phyloP scores from a whole-genome alignment of 2,888 invertebrate species.

The Phlogophora meticulosa region DNA sequence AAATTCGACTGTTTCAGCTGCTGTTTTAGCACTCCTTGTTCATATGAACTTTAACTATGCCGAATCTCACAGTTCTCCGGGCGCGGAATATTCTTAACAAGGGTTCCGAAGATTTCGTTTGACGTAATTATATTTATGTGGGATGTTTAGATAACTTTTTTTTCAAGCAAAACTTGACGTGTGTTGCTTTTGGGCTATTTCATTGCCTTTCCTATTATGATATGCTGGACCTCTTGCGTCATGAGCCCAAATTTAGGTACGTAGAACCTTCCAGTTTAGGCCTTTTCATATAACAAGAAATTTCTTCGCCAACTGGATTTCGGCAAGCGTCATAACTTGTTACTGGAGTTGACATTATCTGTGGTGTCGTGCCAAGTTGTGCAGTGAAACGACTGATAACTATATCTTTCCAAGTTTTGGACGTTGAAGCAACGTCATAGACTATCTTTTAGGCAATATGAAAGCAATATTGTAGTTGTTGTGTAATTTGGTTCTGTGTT shows the following conservation, averaged over 20 bases:
- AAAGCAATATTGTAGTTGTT: not conserved
- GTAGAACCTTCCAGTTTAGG: constrained; percentile 12
- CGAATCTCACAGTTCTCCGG: too few species aligned
- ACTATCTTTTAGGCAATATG: constrained; percentile 21
- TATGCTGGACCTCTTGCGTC: not conserved
- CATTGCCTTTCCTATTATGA: constrained; percentile 2
- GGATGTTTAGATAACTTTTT: constrained; percentile 29
- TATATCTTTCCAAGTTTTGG: constrained; percentile 21
- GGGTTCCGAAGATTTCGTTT: too few species aligned
- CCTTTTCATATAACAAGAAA: constrained; percentile 18
- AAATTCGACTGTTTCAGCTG: too few species aligned
- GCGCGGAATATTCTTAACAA: too few species aligned
- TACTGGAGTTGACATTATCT: constrained; percentile 55
- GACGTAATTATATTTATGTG: not conserved
- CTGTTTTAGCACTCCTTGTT: too few species aligned
- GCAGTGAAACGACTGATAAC: constrained; percentile 38
- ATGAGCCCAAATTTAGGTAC: not conserved
- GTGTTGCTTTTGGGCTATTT: constrained; percentile 12
- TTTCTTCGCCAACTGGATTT: constrained; percentile 38
- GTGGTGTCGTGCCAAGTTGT: constrained; percentile 42
- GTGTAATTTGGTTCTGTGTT: not conserved
- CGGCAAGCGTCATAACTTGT: constrained; percentile 46
- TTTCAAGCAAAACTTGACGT: not conserved
- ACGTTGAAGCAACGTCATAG: constrained; percentile 4
- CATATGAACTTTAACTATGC: too few species aligned